A percentile compares a stretch with the other conserved stretches of the same genome.
Evolutionary conservation across 1,140 invertebrate genomes (phyloP).

Genomic region (Neodiprion pinetum): DNA sequence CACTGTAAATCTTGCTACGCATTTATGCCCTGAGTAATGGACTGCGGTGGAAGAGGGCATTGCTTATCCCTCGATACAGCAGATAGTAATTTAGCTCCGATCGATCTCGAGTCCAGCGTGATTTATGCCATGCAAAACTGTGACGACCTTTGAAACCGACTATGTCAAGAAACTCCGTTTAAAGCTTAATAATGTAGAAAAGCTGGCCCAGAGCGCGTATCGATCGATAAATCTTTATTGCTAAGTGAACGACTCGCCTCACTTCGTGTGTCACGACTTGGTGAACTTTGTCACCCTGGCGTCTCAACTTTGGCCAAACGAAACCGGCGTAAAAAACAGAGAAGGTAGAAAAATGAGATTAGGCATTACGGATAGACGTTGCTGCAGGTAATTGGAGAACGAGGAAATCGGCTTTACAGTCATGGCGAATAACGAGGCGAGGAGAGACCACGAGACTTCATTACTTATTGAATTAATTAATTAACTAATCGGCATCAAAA

Average conservation of each 20-base stretch:
- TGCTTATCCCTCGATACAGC: background rate
- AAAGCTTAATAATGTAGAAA: background rate
- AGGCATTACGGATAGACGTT: background rate
- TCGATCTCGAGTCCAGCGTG: background rate
- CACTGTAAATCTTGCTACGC: background rate
- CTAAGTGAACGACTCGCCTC: background rate
- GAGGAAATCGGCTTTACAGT: background rate
- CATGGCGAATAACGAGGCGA: background rate
- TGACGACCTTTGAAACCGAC: background rate
- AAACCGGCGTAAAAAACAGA: background rate
- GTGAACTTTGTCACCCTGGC: background rate
- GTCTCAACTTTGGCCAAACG: background rate
- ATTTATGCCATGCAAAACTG: background rate
- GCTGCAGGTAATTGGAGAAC: background rate
- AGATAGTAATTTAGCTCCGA: background rate
- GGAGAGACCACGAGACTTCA: background rate
- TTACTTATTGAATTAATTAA: background rate
- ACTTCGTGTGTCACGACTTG: background rate
- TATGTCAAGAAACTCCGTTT: background rate
- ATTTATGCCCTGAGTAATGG: background rate
- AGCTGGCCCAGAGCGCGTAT: background rate
- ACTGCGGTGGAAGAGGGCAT: background rate
- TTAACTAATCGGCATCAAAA: background rate
- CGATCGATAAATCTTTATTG: background rate
- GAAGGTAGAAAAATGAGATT: background rate